Evolutionary conservation across 2,797 vertebrate genomes (phyloP).

Genomic region (Knipowitschia caucasica): DNA sequence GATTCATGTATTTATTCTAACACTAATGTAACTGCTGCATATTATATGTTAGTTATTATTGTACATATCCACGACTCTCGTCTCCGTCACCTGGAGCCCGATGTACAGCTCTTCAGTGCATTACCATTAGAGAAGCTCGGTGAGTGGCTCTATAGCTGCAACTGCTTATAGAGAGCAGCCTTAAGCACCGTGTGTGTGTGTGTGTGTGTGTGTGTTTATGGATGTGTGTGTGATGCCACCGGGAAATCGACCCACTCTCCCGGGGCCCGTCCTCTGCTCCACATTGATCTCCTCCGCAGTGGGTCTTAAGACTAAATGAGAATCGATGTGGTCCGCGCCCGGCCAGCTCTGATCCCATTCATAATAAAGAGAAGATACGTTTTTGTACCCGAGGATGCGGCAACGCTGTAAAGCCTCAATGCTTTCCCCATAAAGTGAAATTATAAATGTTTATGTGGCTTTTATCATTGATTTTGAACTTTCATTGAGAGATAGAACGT

Average conservation of each 20-base stretch:
- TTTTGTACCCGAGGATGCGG: background rate
- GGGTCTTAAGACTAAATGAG: conserved; percentile 11
- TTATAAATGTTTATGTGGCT: background rate
- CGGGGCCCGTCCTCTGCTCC: conserved; percentile 3
- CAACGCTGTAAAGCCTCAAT: too few species aligned
- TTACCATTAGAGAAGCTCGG: background rate
- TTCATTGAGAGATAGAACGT: too few species aligned
- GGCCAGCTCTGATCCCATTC: conserved; percentile 1
- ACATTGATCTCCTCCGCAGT: conserved; percentile 1
- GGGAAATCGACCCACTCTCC: conserved; percentile 1
- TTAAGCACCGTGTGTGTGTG: background rate
- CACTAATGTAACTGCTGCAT: background rate
- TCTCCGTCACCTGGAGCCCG: background rate
- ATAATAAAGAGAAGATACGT: background rate
- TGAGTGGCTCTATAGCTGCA: background rate
- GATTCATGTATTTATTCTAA: too few species aligned
- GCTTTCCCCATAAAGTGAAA: background rate
- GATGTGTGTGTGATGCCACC: background rate
- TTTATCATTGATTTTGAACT: too few species aligned
- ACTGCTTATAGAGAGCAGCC: conserved; percentile 13
- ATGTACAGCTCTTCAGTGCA: background rate
- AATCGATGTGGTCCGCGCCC: conserved; percentile 8
- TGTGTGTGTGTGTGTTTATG: background rate
- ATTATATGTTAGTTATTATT: background rate
- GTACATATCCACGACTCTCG: background rate